Percentiles rank a stretch among this genome's conserved stretches.
Evolutionary conservation across 2,113 vertebrate species (phyloP).

Genomic region (Semnornis frantzii): DNA sequence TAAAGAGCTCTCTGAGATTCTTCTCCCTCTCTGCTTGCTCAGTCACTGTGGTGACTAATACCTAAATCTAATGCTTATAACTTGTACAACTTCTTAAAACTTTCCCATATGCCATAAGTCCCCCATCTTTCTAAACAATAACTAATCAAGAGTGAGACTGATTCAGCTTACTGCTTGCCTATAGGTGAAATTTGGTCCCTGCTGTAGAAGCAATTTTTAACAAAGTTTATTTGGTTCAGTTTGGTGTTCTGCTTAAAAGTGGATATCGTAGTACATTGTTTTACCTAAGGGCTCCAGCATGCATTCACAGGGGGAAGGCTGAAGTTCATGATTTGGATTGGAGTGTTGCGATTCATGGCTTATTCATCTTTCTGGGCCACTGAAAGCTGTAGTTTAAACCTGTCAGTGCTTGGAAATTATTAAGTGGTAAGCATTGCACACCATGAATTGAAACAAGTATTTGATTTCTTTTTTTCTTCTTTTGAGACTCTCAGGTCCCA

Average conservation of each 20-base stretch:
- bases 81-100: too few relatives aligned
- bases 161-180: not conserved
- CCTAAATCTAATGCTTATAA: not conserved
- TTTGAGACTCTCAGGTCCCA: not conserved
- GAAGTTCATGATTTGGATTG: not conserved
- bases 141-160: not conserved
- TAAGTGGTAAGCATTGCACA: not conserved
- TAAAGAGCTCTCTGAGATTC: not conserved
- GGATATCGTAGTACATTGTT: rapidly evolving
- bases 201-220: not conserved
- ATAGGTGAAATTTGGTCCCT: not conserved
- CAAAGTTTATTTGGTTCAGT: not conserved
- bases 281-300: not conserved
- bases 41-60: not conserved
- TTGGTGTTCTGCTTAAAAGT: not conserved
- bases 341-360: not conserved
- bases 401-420: not conserved
- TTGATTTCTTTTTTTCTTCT: not conserved
- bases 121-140: not conserved
- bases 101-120: not conserved
- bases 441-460: not conserved
- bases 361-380: not conserved
- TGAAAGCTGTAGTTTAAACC: conserved; percentile 19
- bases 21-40: not conserved
- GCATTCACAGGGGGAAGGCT: not conserved